Evolutionary conservation across 2,888 invertebrate species (phyloP).

Genomic region (Craniophora ligustri): DNA sequence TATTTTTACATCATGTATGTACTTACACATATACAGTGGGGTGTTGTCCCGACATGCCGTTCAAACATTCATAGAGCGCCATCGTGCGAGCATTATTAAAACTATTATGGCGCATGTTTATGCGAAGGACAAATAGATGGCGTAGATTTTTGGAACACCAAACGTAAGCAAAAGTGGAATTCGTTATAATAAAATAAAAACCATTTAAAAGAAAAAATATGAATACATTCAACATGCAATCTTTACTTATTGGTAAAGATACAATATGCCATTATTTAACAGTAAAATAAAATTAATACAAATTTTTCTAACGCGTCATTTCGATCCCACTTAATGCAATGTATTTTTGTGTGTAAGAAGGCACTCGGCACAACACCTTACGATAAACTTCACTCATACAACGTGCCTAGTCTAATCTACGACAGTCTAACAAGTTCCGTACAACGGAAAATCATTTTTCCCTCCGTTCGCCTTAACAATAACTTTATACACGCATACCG

Average conservation of each 20-base stretch:
- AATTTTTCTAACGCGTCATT: slow-evolving; percentile 19
- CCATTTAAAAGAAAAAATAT: slow-evolving; percentile 4
- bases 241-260: slow-evolving; percentile 33
- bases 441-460: slow-evolving; percentile 86
- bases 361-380: slow-evolving; percentile 69
- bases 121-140: slow-evolving; percentile 28
- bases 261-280: slow-evolving; percentile 19
- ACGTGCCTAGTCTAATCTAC: slow-evolving; percentile 83
- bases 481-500: slow-evolving; percentile 77
- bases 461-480: slow-evolving; percentile 76
- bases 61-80: slow-evolving; percentile 26
- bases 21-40: slow-evolving; percentile 85
- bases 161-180: neutral
- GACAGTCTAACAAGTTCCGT: slow-evolving; percentile 87
- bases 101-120: slow-evolving; percentile 11
- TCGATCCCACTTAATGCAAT: neutral
- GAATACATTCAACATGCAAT: slow-evolving; percentile 24
- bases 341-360: slow-evolving; percentile 44
- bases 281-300: slow-evolving; percentile 38
- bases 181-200: slow-evolving; percentile 1
- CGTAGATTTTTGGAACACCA: slow-evolving; percentile 16
- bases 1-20: slow-evolving; percentile 84
- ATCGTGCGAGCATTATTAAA: slow-evolving; percentile 27
- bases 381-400: slow-evolving; percentile 79
- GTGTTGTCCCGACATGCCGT: slow-evolving; percentile 69